Conservation (phyloP, 2,113 vertebrate genomes). For the Mobula hypostoma region DNA sequence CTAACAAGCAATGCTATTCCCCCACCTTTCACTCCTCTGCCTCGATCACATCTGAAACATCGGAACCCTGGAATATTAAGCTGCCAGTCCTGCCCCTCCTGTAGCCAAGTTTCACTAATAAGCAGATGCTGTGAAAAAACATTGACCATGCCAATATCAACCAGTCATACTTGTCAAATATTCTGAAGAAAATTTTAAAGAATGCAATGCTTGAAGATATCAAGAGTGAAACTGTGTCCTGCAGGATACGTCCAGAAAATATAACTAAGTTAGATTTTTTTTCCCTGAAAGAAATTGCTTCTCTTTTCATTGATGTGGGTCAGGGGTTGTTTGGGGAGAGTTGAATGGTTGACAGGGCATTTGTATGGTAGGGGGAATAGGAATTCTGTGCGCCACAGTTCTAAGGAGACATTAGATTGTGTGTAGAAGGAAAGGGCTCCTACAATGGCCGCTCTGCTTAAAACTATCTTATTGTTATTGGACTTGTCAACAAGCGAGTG, state of each 20-base stretch:
- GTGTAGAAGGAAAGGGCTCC: no score
- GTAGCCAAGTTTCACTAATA: not conserved
- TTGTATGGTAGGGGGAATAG: no score
- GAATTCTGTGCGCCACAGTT: no score
- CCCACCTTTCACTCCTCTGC: no score
- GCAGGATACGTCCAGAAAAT: not conserved
- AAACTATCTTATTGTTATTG: no score
- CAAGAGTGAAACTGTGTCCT: not conserved
- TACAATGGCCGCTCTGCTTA: no score
- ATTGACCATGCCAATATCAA: slow-evolving; percentile 3
- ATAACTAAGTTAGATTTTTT: not conserved
- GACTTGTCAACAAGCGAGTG: no score
- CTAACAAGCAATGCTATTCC: no score
- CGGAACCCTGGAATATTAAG: no score
- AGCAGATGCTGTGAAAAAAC: slow-evolving; percentile 7
- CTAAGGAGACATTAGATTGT: no score
- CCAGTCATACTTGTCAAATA: not conserved
- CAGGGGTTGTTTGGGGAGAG: not conserved
- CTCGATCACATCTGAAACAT: no score
- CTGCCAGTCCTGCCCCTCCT: no score
- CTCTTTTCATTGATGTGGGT: not conserved
- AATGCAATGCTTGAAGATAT: not conserved
- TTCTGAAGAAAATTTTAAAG: not conserved
- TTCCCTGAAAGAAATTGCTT: not conserved
- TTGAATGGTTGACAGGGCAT: not conserved